phyloP scores from a whole-genome alignment of 2,888 invertebrate genomes.

The Drosophila picticornis region DNA sequence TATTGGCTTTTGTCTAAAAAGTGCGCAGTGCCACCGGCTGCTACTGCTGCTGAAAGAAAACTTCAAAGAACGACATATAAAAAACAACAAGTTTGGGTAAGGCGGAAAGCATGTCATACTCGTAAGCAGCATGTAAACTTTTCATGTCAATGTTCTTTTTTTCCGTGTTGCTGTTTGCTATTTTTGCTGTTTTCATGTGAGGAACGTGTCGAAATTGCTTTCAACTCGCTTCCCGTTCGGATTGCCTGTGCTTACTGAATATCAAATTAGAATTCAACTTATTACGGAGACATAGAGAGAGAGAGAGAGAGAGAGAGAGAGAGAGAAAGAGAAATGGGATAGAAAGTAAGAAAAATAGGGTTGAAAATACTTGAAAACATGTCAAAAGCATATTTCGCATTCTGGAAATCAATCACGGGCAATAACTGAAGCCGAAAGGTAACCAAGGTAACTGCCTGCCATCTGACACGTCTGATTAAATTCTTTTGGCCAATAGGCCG shows the following conservation, averaged over 20 bases:
- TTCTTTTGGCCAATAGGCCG: conserved; percentile 45
- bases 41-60: conserved; percentile 25
- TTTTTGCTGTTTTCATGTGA: conserved; percentile 21
- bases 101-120: conserved; percentile 20
- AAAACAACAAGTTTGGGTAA: conserved; percentile 5
- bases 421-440: conserved; percentile 52
- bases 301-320: background rate
- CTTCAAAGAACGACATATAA: conserved; percentile 11
- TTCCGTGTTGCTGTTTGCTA: conserved; percentile 9
- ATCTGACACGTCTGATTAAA: conserved; percentile 46
- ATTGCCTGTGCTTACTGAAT: conserved; percentile 14
- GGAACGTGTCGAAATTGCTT: conserved; percentile 47
- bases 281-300: background rate
- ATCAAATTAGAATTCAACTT: conserved; percentile 26
- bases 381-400: conserved; percentile 30
- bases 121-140: conserved; percentile 57
- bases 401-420: conserved; percentile 62
- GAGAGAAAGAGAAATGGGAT: background rate
- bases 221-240: conserved; percentile 17
- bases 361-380: conserved; percentile 18
- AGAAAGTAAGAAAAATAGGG: background rate
- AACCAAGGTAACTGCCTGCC: conserved; percentile 45
- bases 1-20: conserved; percentile 48
- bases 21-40: conserved; percentile 6
- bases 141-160: conserved; percentile 45